Evolutionary conservation across 2,797 vertebrate species (phyloP), one percentile per base, ranked within the genome.

Genomic region (Paguma larvata): DNA sequence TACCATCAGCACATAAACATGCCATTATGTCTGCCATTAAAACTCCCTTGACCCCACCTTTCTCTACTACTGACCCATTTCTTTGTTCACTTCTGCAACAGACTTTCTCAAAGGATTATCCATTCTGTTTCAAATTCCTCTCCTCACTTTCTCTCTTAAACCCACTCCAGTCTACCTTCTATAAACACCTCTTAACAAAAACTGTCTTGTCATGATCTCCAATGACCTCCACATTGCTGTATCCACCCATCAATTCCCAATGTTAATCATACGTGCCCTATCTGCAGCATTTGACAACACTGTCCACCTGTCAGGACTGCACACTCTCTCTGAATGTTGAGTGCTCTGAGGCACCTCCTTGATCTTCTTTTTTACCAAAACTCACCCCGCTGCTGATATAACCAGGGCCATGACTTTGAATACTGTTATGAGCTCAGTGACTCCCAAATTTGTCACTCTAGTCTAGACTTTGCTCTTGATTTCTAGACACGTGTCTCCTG

Each of bases 1-100:
- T 88, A 70, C 80, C 67, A 65, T 63, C 75, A 79, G 80, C 90
- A 86, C 15, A 85, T 56, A 89, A 96, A 93, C 53, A 91, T 10
- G 32, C 51, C 67, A 85, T 80, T 78, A 83, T 16, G 19, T 85
- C 53, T 38, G 5, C 59, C 56, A 34, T 78, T 75, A 59, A 94
- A 90, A 78, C 11, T 63, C 87, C 94, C 63, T 23, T 73, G 25
- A 87, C 19, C 8, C 44, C 38, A 53, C 41, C 89, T 92, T 32
- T 93, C 27, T 70, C 48, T 85, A 65, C 25, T 77, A 48, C 27
- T 30, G 38, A 73, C 46, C 79, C 67, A 85, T 89, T 82, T 89
- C 38, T 65, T 75, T 84, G 16, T 63, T 83, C 63, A 30, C n/a
- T 10, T 94, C 84, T 85, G 51, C 46, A 88, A 51, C 1, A 46